Conservation (phyloP, 2,888 invertebrate species). For the Lymantria dispar region DNA sequence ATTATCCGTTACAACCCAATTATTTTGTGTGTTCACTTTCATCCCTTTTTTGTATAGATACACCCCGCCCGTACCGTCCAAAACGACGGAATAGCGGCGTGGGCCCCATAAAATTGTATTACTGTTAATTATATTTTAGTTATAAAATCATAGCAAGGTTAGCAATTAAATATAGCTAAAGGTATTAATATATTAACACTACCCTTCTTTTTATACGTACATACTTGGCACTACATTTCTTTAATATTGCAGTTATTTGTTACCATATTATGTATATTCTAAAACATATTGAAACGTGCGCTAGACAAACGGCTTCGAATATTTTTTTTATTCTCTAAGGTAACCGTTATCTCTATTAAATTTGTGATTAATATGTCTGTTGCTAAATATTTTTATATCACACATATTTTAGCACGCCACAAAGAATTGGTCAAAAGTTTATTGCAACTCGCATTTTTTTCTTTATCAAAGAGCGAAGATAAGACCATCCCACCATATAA, state of each 20-base stretch:
- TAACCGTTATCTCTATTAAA: constrained; percentile 7
- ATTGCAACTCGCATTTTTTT: constrained; percentile 1
- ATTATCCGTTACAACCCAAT: too few relatives aligned
- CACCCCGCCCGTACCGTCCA: too few relatives aligned
- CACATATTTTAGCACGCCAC: constrained; percentile 3
- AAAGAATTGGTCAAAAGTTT: constrained; percentile 4
- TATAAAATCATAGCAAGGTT: too few relatives aligned
- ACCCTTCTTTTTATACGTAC: constrained; percentile 6
- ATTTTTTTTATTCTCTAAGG: constrained; percentile 9
- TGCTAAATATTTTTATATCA: constrained; percentile 12
- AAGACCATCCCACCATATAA: too few relatives aligned
- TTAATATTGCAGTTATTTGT: constrained; percentile 10
- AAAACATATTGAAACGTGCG: constrained; percentile 7
- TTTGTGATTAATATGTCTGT: constrained; percentile 5
- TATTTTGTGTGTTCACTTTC: too few relatives aligned
- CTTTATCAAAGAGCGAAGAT: too few relatives aligned
- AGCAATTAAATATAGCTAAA: too few relatives aligned
- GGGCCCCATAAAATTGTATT: too few relatives aligned
- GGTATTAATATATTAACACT: too few relatives aligned
- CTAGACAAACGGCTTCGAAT: constrained; percentile 6
- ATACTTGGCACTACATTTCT: constrained; percentile 19
- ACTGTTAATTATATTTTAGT: too few relatives aligned
- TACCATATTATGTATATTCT: constrained; percentile 10
- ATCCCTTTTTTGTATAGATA: too few relatives aligned
- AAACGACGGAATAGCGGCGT: too few relatives aligned